Base-by-base conservation (phyloP, 2,888 invertebrate genomes). In the Girardia tigrina region DNA sequence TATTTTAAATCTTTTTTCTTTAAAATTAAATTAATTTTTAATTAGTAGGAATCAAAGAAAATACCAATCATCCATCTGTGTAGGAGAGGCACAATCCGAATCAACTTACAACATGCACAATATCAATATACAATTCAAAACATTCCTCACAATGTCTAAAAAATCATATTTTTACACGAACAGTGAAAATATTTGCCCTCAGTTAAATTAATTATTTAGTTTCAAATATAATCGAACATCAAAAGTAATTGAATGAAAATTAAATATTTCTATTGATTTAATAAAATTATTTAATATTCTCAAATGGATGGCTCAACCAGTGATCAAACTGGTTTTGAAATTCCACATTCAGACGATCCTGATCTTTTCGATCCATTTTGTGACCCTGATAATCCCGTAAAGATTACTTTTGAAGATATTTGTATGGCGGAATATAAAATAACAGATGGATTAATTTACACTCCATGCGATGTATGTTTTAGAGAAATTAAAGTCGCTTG, bases 381-480 rank as follows among this genome's bases (percentile, higher is more conserved):
- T 79, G 82, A 85, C 78, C 83, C 84, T 14, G 80, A 82, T 0
- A 80, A 82, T 77, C 92, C 92, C 0, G 79, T 79, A 70, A 87
- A 85, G 79, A 88, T 93, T 73, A 87, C 88, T 1, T 92, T 92
- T 82, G 90, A 91, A 82, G 92, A 93, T 82, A 89, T 93, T 36
- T 91, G 91, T 16, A 90, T 91, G 0, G 94, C 94, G 0, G 90
- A 92, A 0, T 93, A 89, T 83, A 89, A 90, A 82, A 91, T 94
- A 77, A 90, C 90, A 83, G 88, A 88, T 80, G 91, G 91, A 70
- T 88, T 94, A 73, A 87, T 89, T 77, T 88, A 88, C 80, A 94
- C 94, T 75, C 91, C 93, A 74, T 94, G 94, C 84, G 88, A 89
- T 83, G 93, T 91, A 86, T 87, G 87, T 81, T 12, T 36, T 36